These are phyloP conservation scores for Discoglossus pictus DNA, from an alignment of 2,797 vertebrate species.

Conservation along the genomic window DNA sequence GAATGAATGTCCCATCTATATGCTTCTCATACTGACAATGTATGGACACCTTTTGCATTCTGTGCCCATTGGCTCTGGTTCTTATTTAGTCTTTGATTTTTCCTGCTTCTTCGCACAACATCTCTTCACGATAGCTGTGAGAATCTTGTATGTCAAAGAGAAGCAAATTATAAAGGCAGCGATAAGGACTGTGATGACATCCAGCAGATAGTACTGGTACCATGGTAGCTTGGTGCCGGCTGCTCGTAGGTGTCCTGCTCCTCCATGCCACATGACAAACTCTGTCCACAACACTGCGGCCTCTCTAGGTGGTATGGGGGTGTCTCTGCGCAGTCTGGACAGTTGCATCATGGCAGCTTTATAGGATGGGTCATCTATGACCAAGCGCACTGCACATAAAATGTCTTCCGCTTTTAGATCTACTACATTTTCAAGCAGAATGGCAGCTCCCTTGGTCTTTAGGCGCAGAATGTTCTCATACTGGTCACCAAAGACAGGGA, in stretches of 20 bases:
- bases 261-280: conserved; percentile 59
- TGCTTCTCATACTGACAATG: too few species aligned
- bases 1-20: too few species aligned
- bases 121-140: neutral
- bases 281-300: conserved; percentile 68
- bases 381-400: conserved; percentile 49
- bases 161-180: neutral
- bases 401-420: conserved; percentile 55
- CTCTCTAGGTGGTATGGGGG: conserved; percentile 58
- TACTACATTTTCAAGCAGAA: conserved; percentile 58
- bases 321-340: conserved; percentile 62
- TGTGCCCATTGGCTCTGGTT: too few species aligned
- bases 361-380: conserved; percentile 62
- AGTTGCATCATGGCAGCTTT: conserved; percentile 59
- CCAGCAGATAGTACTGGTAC: conserved; percentile 48
- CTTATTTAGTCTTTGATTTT: too few species aligned
- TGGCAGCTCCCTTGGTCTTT: conserved; percentile 63
- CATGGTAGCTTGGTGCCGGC: conserved; percentile 57
- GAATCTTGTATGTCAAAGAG: neutral
- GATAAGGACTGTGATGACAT: conserved; percentile 16
- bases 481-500: conserved; percentile 67
- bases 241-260: conserved; percentile 57
- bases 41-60: too few species aligned
- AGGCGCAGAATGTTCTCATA: conserved; percentile 67
- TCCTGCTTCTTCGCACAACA: conserved; percentile 6